Evolutionary conservation across 2,888 invertebrate species (phyloP), one percentile per base, ranked within the genome.

Genomic region (Tinea trinotella): DNA sequence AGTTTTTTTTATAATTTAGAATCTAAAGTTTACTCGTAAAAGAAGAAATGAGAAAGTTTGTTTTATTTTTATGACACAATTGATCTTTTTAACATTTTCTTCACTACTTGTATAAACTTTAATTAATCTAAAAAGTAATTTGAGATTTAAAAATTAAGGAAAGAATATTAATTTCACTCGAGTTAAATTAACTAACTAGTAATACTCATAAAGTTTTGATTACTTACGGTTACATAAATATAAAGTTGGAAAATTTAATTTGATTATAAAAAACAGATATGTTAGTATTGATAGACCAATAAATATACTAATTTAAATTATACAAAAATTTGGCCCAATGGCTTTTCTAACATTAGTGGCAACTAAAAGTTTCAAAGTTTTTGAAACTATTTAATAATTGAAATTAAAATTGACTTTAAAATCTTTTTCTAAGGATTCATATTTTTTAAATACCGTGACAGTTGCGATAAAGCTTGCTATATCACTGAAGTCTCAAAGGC

Each of bases 201-300:
- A 78, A 78, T 80, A 80, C 76, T 76, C 71, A n/a, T 70, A 72
- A 24, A 3, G 3, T 50, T 24, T 22, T 50, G 24, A 9, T 50
- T n/a, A n/a, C n/a, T n/a, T n/a, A n/a, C n/a, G n/a, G n/a, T n/a
- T n/a, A n/a, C n/a, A 46, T 15, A 15, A 24, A 24, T 50, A 50
- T 20, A 50, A 50, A 50, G n/a, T 18, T 50, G 50, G 22, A 22
- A 46, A 17, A 15, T 50, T 24, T 24, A 24, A 50, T 50, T 50
- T 50, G 50, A 50, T 12, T n/a, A 24, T n/a, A 24, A 50, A 50
- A 49, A 50, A 50, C 50, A 50, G 50, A 50, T 50, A 50, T 50
- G 50, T 50, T 13, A 50, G 10, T 50, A n/a, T 50, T 20, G 50
- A 24, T 50, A 48, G 48, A 18, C 6, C 17, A 22, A 50, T 48